These are phyloP conservation scores for Entelurus aequoreus DNA, from an alignment of 2,113 vertebrate species.

Conservation along the genomic window DNA sequence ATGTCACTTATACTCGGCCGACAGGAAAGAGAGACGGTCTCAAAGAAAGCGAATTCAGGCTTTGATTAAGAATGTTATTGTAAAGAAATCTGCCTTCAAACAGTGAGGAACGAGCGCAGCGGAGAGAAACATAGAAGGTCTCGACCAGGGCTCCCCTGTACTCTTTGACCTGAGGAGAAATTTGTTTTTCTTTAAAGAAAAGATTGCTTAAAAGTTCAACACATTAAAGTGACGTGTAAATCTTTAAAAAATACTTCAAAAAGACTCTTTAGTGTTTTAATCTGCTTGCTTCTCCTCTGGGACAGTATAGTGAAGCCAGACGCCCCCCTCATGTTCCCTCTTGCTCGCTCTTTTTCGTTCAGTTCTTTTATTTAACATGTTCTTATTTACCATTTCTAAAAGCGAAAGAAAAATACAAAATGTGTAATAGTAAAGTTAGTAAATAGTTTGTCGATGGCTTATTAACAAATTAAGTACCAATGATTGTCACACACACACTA, in stretches of 20 bases:
- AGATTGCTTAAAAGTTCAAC: constrained; percentile 58
- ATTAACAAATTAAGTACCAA: too few species aligned
- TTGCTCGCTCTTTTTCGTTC: constrained; percentile 3
- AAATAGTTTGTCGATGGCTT: too few species aligned
- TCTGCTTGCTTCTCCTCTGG: constrained; percentile 39
- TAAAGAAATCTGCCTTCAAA: constrained; percentile 76
- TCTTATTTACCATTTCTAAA: too few species aligned
- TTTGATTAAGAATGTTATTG: constrained; percentile 76
- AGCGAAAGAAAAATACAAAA: too few species aligned
- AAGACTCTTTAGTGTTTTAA: constrained; percentile 39
- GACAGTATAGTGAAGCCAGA: constrained; percentile 22
- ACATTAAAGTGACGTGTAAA: constrained; percentile 59
- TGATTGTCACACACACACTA: too few species aligned
- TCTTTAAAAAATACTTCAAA: constrained; percentile 35
- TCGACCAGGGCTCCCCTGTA: constrained; percentile 46
- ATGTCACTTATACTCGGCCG: constrained; percentile 54
- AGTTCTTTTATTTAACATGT: too few species aligned
- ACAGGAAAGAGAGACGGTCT: constrained; percentile 38
- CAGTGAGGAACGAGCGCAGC: constrained; percentile 41
- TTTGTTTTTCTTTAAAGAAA: constrained; percentile 67
- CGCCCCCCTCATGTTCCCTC: constrained; percentile 4
- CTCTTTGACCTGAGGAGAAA: constrained; percentile 54
- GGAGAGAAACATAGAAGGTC: constrained; percentile 54
- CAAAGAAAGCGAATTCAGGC: constrained; percentile 58
- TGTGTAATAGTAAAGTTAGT: too few species aligned